Conservation (phyloP, 1,140 invertebrate genomes). For the Drosophila aff. region DNA sequence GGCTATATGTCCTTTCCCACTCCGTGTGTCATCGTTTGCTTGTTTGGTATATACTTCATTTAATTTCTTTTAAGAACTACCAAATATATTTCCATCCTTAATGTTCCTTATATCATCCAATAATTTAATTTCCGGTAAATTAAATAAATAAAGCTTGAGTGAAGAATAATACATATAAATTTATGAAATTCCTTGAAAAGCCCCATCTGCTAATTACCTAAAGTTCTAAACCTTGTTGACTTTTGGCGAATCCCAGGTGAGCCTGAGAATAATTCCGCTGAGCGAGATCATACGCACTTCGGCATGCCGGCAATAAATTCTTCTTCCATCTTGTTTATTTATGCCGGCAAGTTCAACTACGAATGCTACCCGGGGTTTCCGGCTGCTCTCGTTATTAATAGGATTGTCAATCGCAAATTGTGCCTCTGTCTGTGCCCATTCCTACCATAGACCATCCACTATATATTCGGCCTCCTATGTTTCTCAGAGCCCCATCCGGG, state of each 20-base stretch:
- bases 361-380: slow-evolving; percentile 35
- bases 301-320: slow-evolving; percentile 18
- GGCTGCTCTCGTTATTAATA: slow-evolving; percentile 74
- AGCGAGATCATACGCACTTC: slow-evolving; percentile 48
- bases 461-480: slow-evolving; percentile 4
- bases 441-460: slow-evolving; percentile 1
- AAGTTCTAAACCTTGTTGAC: slow-evolving; percentile 21
- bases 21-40: not conserved
- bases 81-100: not conserved
- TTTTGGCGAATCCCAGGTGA: slow-evolving; percentile 9
- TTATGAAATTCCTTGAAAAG: slow-evolving; percentile 2
- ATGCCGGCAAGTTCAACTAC: slow-evolving; percentile 39
- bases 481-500: slow-evolving; percentile 4
- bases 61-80: no score
- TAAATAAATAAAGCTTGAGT: not conserved
- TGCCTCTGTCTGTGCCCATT: slow-evolving; percentile 41
- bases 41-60: no score
- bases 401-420: slow-evolving; percentile 83
- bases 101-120: not conserved
- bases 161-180: not conserved
- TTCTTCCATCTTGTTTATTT: slow-evolving; percentile 59
- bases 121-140: not conserved
- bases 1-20: not conserved
- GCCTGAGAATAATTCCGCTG: slow-evolving; percentile 14
- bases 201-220: slow-evolving; percentile 27